These are phyloP conservation scores for Scomber japonicus DNA, from an alignment of 2,113 vertebrate genomes.

Conservation along the genomic window DNA sequence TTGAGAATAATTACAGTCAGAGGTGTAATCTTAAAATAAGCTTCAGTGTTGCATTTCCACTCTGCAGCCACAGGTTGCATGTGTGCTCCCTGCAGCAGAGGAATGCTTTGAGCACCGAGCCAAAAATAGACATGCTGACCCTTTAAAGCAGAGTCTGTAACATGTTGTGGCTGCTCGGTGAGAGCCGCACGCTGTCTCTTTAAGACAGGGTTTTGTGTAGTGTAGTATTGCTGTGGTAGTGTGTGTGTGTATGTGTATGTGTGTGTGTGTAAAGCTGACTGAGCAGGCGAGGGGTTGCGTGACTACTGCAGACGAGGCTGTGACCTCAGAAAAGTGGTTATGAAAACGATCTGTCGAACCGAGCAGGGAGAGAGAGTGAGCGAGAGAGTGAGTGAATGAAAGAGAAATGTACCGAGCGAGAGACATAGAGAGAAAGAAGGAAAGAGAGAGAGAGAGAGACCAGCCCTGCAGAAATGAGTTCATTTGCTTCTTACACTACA, in stretches of 20 bases:
- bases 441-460: slow-evolving; percentile 80
- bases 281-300: slow-evolving; percentile 90
- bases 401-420: slow-evolving; percentile 69
- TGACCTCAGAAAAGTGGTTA: slow-evolving; percentile 93
- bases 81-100: slow-evolving; percentile 36
- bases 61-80: slow-evolving; percentile 71
- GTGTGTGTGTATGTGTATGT: slow-evolving; percentile 32
- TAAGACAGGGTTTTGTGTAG: slow-evolving; percentile 76
- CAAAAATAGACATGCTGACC: slow-evolving; percentile 79
- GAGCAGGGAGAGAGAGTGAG: slow-evolving; percentile 73
- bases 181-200: slow-evolving; percentile 78
- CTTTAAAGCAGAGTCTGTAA: slow-evolving; percentile 66
- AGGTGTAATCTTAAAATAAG: slow-evolving; percentile 13
- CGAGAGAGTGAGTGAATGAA: slow-evolving; percentile 76
- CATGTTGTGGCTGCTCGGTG: slow-evolving; percentile 71
- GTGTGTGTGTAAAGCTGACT: slow-evolving; percentile 74
- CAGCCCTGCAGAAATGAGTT: slow-evolving; percentile 85
- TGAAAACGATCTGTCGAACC: slow-evolving; percentile 91
- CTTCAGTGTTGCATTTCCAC: slow-evolving; percentile 42
- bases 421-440: slow-evolving; percentile 73
- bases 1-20: background rate
- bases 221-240: slow-evolving; percentile 65
- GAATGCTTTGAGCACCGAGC: slow-evolving; percentile 51
- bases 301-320: slow-evolving; percentile 90
- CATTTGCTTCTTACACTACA: slow-evolving; percentile 60